Evolutionary conservation across 2,797 vertebrate species (phyloP).

Genomic region (Acrossocheilus wenchowensis): DNA sequence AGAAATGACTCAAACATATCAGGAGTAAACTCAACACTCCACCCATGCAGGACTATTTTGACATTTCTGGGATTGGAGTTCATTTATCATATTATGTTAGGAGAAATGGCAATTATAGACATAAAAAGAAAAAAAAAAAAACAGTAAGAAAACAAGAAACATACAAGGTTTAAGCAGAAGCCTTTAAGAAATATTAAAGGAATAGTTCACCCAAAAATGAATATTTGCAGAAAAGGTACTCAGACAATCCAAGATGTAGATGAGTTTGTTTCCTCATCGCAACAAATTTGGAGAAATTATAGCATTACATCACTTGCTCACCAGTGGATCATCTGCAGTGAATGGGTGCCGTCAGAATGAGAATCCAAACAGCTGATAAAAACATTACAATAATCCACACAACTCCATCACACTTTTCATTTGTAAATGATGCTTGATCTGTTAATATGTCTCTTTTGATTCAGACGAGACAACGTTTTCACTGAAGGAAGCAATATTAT

Average conservation of each 20-base stretch:
- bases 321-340: background rate
- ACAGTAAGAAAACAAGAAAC: background rate
- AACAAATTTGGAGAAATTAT: no score
- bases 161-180: background rate
- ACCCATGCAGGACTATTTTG: conserved; percentile 51
- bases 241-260: no score
- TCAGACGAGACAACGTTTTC: background rate
- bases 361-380: background rate
- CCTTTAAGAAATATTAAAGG: background rate
- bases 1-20: conserved; percentile 21
- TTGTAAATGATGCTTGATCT: background rate
- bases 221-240: no score
- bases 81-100: background rate
- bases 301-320: background rate
- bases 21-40: conserved; percentile 54
- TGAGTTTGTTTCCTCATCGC: no score
- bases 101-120: background rate
- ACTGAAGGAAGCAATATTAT: background rate
- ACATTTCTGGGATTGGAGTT: conserved; percentile 38
- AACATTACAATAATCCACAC: background rate
- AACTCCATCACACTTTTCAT: background rate
- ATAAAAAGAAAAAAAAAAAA: background rate
- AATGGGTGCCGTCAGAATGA: background rate
- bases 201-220: no score
- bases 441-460: background rate